phyloP scores from a whole-genome alignment of 2,797 vertebrate genomes.

The Esox lucius region DNA sequence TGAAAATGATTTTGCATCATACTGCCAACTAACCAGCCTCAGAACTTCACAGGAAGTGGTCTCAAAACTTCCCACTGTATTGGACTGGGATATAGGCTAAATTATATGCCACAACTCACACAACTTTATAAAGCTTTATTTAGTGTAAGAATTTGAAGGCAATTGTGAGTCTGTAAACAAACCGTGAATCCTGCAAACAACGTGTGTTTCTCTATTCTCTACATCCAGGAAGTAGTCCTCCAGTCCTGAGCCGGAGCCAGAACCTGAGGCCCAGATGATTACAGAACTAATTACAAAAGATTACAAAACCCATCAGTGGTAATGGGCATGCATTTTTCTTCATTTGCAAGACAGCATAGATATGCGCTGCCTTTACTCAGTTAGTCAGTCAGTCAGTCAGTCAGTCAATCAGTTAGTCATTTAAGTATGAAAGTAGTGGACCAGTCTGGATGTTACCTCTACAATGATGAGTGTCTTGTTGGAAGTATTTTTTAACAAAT shows the following conservation, averaged over 20 bases:
- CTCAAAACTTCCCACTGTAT: neutral
- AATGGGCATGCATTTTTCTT: neutral
- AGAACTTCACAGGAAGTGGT: neutral
- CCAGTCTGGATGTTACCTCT: slow-evolving; percentile 12
- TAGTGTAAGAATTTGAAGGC: neutral
- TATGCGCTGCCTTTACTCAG: neutral
- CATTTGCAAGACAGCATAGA: neutral
- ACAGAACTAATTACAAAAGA: neutral
- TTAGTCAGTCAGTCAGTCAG: neutral
- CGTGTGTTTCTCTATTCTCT: neutral
- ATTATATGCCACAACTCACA: neutral
- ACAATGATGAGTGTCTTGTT: slow-evolving; percentile 36
- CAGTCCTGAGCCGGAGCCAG: neutral
- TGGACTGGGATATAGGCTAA: neutral
- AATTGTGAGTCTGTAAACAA: neutral
- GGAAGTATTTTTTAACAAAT: slow-evolving; percentile 52
- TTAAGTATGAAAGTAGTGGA: neutral
- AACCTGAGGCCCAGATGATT: neutral
- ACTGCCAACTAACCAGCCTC: slow-evolving; percentile 13
- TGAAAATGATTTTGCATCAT: slow-evolving; percentile 38
- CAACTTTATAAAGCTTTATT: neutral
- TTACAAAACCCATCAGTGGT: neutral
- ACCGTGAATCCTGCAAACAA: neutral
- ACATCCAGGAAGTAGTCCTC: neutral
- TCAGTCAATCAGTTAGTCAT: neutral